These are phyloP conservation scores for Dynastes hyllus DNA, from an alignment of 2,888 invertebrate species.

Conservation along the genomic window DNA sequence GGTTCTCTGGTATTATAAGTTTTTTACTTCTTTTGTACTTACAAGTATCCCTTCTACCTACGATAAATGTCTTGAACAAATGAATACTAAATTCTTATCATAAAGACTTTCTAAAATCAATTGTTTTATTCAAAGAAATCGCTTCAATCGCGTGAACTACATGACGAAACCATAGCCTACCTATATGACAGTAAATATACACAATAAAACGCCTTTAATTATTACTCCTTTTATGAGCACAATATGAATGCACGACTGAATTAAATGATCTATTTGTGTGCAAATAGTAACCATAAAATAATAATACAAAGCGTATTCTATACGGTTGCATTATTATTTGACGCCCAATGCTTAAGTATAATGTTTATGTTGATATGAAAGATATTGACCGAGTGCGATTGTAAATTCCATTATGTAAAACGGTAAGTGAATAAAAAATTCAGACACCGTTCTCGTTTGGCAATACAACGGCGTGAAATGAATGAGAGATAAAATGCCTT, in stretches of 20 bases:
- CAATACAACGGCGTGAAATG: conserved; percentile 15
- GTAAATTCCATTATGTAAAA: conserved; percentile 28
- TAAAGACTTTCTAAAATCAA: too few species aligned
- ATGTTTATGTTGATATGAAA: conserved; percentile 4
- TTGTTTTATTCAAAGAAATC: too few species aligned
- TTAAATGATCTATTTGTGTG: conserved; percentile 29
- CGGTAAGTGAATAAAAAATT: conserved; percentile 15
- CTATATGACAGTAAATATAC: conserved; percentile 1
- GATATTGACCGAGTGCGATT: conserved; percentile 12
- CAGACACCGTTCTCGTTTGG: conserved; percentile 19
- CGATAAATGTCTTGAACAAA: too few species aligned
- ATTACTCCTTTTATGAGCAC: conserved; percentile 8
- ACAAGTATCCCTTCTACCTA: too few species aligned
- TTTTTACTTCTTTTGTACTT: too few species aligned
- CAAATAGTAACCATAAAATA: conserved; percentile 17
- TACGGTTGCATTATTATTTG: conserved; percentile 12
- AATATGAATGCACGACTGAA: conserved; percentile 16
- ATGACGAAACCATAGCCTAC: background rate
- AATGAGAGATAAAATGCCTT: conserved; percentile 30
- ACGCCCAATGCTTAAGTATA: background rate
- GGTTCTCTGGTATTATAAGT: too few species aligned
- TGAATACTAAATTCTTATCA: too few species aligned
- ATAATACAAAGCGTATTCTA: background rate
- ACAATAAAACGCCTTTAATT: background rate
- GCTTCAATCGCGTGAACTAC: too few species aligned